These are phyloP conservation scores for Enoplosus armatus DNA, from an alignment of 2,797 vertebrate genomes.

Conservation along the genomic window DNA sequence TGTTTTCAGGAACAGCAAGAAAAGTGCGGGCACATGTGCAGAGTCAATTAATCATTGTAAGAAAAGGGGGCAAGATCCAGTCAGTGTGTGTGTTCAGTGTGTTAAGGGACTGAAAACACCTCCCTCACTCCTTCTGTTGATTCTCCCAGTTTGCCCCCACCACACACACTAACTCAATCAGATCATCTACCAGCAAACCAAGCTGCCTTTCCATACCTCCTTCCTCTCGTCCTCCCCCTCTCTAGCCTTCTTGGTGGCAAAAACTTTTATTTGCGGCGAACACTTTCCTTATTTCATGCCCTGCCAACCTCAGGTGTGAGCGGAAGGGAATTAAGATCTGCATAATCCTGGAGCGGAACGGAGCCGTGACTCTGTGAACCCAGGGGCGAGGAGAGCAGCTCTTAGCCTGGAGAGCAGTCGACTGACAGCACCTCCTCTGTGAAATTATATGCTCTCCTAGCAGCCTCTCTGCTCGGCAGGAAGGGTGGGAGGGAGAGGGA, in stretches of 20 bases:
- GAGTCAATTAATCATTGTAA: slow-evolving; percentile 5
- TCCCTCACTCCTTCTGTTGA: not conserved
- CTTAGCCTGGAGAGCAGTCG: slow-evolving; percentile 68
- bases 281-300: slow-evolving; percentile 84
- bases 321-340: slow-evolving; percentile 79
- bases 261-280: slow-evolving; percentile 76
- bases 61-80: not conserved
- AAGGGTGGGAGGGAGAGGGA: not conserved
- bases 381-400: slow-evolving; percentile 63
- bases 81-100: slow-evolving; percentile 20
- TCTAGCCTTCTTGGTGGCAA: slow-evolving; percentile 46
- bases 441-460: slow-evolving; percentile 70
- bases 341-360: slow-evolving; percentile 80
- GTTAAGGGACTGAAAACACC: slow-evolving; percentile 29
- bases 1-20: not conserved
- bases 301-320: slow-evolving; percentile 83
- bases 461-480: slow-evolving; percentile 31
- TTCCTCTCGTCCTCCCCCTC: not conserved
- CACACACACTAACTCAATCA: slow-evolving; percentile 17
- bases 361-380: slow-evolving; percentile 70
- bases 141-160: not conserved
- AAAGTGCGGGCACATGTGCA: not conserved
- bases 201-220: not conserved
- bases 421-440: slow-evolving; percentile 72
- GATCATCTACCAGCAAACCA: slow-evolving; percentile 18